A percentile compares a stretch with the other conserved stretches of the same genome.
Conservation (phyloP, 1,140 invertebrate genomes). For the Xylocopa sonorina region DNA sequence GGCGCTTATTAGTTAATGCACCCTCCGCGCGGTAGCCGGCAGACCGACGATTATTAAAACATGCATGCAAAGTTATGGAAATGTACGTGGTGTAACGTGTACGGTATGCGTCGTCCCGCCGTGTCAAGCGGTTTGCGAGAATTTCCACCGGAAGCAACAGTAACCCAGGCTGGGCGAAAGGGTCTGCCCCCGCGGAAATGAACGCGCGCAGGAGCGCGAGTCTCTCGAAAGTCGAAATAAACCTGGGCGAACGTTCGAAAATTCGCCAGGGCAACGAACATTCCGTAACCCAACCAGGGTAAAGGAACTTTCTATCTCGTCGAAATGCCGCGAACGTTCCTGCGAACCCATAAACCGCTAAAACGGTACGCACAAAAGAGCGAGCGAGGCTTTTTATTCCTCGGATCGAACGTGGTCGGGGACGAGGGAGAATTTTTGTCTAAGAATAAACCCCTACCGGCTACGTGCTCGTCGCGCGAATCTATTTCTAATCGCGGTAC, state of each 20-base stretch:
- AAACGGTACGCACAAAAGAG: constrained; percentile 12
- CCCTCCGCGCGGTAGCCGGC: constrained; percentile 5
- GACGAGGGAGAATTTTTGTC: constrained; percentile 19
- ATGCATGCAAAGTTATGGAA: constrained; percentile 81
- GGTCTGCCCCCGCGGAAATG: constrained; percentile 10
- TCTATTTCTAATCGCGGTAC: constrained; percentile 65
- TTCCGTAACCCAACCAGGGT: accelerated
- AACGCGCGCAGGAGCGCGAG: background rate
- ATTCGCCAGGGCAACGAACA: accelerated
- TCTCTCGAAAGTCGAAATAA: background rate
- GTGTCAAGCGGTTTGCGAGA: constrained; percentile 69
- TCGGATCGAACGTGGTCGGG: background rate
- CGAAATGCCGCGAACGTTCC: too few species aligned
- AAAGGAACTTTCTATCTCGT: background rate
- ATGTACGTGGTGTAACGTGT: constrained; percentile 74
- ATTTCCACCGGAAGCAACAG: constrained; percentile 56
- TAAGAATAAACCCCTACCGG: constrained; percentile 4
- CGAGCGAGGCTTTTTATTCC: constrained; percentile 4
- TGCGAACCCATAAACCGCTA: background rate
- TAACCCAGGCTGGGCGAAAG: constrained; percentile 10
- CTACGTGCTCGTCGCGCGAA: background rate
- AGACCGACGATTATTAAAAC: constrained; percentile 77
- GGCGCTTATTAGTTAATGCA: constrained; percentile 50
- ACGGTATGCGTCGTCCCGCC: constrained; percentile 63
- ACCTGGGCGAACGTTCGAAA: accelerated